Evolutionary conservation across 2,888 invertebrate genomes (phyloP), one percentile per base, ranked within the genome.

Genomic region (Campopleginae sp.): DNA sequence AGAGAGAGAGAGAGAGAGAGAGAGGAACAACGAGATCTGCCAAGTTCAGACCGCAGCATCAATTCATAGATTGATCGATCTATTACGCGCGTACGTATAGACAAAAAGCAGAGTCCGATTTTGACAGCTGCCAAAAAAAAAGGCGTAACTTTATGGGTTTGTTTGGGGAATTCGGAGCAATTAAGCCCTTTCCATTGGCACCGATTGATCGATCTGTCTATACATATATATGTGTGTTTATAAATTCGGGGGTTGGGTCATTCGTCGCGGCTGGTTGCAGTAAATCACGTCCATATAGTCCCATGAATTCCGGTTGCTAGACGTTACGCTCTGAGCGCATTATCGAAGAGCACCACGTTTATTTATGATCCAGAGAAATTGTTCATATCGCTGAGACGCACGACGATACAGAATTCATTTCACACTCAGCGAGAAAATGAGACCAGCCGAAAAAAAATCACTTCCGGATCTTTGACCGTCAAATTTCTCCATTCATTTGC

Each of bases 51-150:
- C 85, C 85, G 80, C 85, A 68, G 80, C 82, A 77, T 82, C 85
- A 82, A 85, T 85, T 82, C 80, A 80, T 61, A 72, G 80, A 85
- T 85, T 85, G 85, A 85, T 85, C 85, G 82, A 85, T 85, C 72
- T 79, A 38, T 71, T 46, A 61, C 38, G 42, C 33, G 38, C 17
- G n/a, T 42, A 48, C n/a, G 31, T 71, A 38, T 61, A 33, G 7
- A 48, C 42, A 38, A 17, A 42, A 48, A n/a, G 33, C 61, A 27
- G 44, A 42, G 23, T 23, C 58, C 23, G 38, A 19, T 51, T 48
- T 48, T 46, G 44, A 33, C 48, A 75, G 58, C 2, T 74, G 27
- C 14, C 23, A 31, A 17, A 19, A n/a, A 42, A 77, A 66, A 54
- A 42, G 66, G 17, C 77, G 66, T 66, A 54, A 48, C 19, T 42